phyloP scores from a whole-genome alignment of 2,888 invertebrate genomes.

The Podabrus alpinus region DNA sequence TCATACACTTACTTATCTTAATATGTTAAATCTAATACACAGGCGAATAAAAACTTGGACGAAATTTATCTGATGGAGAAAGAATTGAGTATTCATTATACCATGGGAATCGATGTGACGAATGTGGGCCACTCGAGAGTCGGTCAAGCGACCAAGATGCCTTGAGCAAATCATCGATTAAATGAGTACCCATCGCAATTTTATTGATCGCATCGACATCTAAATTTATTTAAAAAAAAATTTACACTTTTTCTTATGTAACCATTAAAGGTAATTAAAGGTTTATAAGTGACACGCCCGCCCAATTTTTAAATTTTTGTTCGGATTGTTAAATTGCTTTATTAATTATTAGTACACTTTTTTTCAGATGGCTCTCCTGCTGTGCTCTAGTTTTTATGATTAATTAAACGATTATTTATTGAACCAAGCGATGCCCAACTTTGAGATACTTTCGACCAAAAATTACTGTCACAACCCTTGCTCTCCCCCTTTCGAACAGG shows the following conservation, averaged over 20 bases:
- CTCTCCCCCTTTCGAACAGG: no score
- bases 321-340: not conserved
- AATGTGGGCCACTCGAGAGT: constrained; percentile 21
- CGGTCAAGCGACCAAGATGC: constrained; percentile 13
- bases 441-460: not conserved
- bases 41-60: not conserved
- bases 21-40: not conserved
- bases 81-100: not conserved
- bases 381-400: not conserved
- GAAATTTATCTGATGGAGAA: constrained; percentile 2
- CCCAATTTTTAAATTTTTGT: not conserved
- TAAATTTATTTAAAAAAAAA: not conserved
- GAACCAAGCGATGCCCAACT: not conserved
- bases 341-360: not conserved
- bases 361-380: not conserved
- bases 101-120: constrained; percentile 11
- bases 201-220: not conserved
- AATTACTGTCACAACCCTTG: not conserved
- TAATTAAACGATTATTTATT: not conserved
- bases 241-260: constrained; percentile 4
- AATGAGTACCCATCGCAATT: not conserved
- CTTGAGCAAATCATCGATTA: not conserved
- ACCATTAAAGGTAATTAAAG: not conserved
- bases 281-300: not conserved
- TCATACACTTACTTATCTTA: not conserved